These are phyloP conservation scores for Diplodus sargus DNA, from an alignment of 2,797 vertebrate genomes.

Conservation along the genomic window DNA sequence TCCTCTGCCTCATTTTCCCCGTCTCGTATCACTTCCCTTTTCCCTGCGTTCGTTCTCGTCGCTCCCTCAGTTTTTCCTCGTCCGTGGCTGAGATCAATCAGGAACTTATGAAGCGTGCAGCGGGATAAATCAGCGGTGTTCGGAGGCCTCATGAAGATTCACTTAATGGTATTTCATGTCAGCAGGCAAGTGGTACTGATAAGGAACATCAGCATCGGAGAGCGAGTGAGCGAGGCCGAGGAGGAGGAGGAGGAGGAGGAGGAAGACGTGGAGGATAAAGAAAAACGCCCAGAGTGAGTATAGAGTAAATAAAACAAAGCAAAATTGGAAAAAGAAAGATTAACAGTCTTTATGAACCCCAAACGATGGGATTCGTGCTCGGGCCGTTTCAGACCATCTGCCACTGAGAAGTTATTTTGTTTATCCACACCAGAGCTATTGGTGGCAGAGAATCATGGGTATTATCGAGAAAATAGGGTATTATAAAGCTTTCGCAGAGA, in stretches of 20 bases:
- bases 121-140: conserved; percentile 47
- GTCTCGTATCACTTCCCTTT: not conserved
- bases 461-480: conserved; percentile 31
- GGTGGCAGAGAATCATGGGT: conserved; percentile 47
- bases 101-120: conserved; percentile 44
- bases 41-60: not conserved
- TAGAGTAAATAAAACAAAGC: conserved; percentile 51
- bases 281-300: conserved; percentile 30
- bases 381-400: conserved; percentile 30
- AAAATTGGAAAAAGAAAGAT: conserved; percentile 39
- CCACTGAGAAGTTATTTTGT: conserved; percentile 50
- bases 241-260: conserved; percentile 4
- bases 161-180: conserved; percentile 46
- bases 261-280: conserved; percentile 19
- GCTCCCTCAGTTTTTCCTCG: not conserved
- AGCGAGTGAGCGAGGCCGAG: not conserved
- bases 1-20: not conserved
- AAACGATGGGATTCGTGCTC: not conserved
- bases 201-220: conserved; percentile 29
- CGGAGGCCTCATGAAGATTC: conserved; percentile 53
- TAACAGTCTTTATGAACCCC: conserved; percentile 40
- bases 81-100: conserved; percentile 47
- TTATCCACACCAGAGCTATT: conserved; percentile 30
- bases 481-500: conserved; percentile 35
- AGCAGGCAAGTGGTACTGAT: conserved; percentile 18